phyloP scores from a whole-genome alignment of 2,888 invertebrate genomes.

The Rhamphomyia laevipes region DNA sequence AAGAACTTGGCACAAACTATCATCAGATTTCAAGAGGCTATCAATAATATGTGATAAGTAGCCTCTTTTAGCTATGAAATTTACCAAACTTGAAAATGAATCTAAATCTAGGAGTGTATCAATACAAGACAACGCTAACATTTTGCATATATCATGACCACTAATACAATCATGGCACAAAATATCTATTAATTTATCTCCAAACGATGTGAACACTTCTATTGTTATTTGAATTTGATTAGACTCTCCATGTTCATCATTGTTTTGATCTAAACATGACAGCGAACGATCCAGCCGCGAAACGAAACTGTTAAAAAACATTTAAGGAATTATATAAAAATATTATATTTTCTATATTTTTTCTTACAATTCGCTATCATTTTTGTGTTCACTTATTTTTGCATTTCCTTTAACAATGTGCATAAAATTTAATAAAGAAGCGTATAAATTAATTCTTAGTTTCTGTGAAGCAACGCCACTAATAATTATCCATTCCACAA shows the following conservation, averaged over 20 bases:
- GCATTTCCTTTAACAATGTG: constrained; percentile 51
- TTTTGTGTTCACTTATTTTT: constrained; percentile 19
- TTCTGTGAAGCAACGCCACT: constrained; percentile 73
- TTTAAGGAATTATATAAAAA: background rate
- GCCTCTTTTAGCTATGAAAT: constrained; percentile 48
- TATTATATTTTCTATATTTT: constrained; percentile 19
- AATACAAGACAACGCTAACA: constrained; percentile 73
- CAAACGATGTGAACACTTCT: constrained; percentile 58
- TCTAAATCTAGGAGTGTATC: constrained; percentile 68
- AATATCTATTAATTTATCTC: constrained; percentile 67
- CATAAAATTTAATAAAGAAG: constrained; percentile 67
- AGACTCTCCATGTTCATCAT: constrained; percentile 50
- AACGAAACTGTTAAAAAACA: constrained; percentile 42
- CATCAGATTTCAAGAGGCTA: constrained; percentile 63
- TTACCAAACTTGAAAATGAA: constrained; percentile 52
- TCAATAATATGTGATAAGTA: constrained; percentile 77
- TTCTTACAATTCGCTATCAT: constrained; percentile 29
- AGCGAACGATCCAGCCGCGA: constrained; percentile 53
- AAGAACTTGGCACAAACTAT: constrained; percentile 48
- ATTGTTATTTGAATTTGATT: constrained; percentile 36
- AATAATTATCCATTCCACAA: constrained; percentile 71
- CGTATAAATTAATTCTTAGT: constrained; percentile 75
- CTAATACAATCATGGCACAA: constrained; percentile 79
- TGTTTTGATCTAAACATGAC: constrained; percentile 35
- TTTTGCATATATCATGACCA: constrained; percentile 80